Base-by-base conservation (phyloP, 1,140 invertebrate species). In the Panagrolaimus sp. region DNA sequence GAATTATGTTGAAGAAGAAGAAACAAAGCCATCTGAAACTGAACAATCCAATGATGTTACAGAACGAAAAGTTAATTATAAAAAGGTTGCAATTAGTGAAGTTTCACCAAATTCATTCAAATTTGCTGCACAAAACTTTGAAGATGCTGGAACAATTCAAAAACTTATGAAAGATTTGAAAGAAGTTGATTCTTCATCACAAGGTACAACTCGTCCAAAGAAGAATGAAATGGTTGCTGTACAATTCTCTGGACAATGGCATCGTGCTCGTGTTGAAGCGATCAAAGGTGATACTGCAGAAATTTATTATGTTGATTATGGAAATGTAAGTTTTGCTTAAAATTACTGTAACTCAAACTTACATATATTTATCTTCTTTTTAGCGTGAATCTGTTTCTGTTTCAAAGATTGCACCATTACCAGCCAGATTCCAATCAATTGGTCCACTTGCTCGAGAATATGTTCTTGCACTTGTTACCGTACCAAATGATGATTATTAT, bases 301-400 rank as follows among this genome's bases (percentile, higher is more conserved):
- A 58, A 89, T 96, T 5, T 86, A 91, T 38, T 99, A 94, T 84
- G 89, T 98, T 75, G 96, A 99, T 85, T 98, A 96, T 84, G 96
- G 96, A 73, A 98, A 99, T 81, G 32, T 38, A 4, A 38, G 32
- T 38, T 38, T 38, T 38, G 2, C 86, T 87, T 48, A 45, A 67
- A 46, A 63, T 38, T 63, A 15, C 21, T 65, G 62, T 21, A 6
- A 73, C 14, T 6, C 26, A 12, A 47, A 43, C 21, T 26, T 72
- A 48, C 45, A 15, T 70, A n/a, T n/a, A n/a, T n/a, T n/a, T n/a
- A n/a, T n/a, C n/a, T 70, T 7, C 72, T 21, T 81, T 85, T 55
- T 76, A 87, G 86, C 81, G 83, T 71, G 87, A 88, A 73, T 71
- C 74, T 9, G 79, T 84, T 26, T 47, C 83, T 6, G 24, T 75